A percentile compares a stretch with the other conserved stretches of the same genome.
Conservation (phyloP, 2,113 vertebrate species). For the Phylloscopus trochiloides region DNA sequence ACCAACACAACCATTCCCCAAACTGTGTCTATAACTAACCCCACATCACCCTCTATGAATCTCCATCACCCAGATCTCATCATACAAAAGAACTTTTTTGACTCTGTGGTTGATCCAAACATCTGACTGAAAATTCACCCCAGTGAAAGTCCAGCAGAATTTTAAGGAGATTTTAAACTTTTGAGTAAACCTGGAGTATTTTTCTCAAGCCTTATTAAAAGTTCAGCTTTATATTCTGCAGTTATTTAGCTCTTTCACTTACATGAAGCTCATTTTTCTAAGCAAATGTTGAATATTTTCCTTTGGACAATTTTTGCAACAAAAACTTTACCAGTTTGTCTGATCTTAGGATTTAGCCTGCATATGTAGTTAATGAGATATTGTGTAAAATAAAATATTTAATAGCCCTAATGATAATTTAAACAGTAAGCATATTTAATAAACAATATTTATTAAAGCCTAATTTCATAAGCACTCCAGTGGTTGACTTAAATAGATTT, state of each 20-base stretch:
- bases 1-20: neutral
- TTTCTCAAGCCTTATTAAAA: neutral
- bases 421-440: neutral
- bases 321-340: neutral
- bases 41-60: neutral
- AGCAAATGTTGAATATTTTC: neutral
- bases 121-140: neutral
- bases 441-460: neutral
- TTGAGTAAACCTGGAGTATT: neutral
- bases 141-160: neutral
- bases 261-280: neutral
- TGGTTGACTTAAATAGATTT: neutral
- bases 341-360: neutral
- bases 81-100: neutral
- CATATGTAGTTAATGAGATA: neutral
- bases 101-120: neutral
- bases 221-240: neutral
- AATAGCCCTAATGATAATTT: neutral
- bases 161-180: neutral
- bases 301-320: neutral
- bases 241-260: neutral
- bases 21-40: neutral
- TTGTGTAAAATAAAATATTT: neutral
- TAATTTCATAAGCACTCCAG: neutral
- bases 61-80: neutral